Evolutionary conservation across 2,113 vertebrate genomes (phyloP).

Genomic region (Catharus bicknelli): DNA sequence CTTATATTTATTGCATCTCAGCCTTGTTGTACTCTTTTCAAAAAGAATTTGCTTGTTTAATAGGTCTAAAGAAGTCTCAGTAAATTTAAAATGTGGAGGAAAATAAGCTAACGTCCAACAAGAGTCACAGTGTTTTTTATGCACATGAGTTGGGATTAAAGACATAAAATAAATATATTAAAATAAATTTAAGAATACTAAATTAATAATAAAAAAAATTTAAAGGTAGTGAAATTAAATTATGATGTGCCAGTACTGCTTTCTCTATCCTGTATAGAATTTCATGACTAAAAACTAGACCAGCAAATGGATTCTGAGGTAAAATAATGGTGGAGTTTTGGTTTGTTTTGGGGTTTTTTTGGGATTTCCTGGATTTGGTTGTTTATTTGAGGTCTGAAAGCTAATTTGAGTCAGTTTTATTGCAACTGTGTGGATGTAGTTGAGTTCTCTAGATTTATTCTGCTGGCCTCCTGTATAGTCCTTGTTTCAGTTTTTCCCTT

Average conservation of each 20-base stretch:
- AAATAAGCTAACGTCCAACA: neutral
- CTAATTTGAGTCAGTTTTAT: neutral
- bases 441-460: neutral
- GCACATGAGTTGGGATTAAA: neutral
- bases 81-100: constrained; percentile 19
- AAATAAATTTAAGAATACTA: neutral
- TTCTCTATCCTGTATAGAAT: neutral
- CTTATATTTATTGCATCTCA: constrained; percentile 61
- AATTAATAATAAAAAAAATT: neutral
- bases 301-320: neutral
- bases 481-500: neutral
- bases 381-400: neutral
- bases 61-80: constrained; percentile 6
- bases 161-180: neutral
- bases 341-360: rapidly evolving
- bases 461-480: neutral
- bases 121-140: neutral
- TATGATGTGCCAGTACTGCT: rapidly evolving
- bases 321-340: neutral
- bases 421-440: neutral
- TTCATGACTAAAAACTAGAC: neutral
- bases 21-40: constrained; percentile 12
- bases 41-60: constrained; percentile 27
- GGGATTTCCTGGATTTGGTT: neutral
- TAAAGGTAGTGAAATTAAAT: neutral